Base-by-base conservation (phyloP, 2,888 invertebrate species). In the Mesoligia furuncula region DNA sequence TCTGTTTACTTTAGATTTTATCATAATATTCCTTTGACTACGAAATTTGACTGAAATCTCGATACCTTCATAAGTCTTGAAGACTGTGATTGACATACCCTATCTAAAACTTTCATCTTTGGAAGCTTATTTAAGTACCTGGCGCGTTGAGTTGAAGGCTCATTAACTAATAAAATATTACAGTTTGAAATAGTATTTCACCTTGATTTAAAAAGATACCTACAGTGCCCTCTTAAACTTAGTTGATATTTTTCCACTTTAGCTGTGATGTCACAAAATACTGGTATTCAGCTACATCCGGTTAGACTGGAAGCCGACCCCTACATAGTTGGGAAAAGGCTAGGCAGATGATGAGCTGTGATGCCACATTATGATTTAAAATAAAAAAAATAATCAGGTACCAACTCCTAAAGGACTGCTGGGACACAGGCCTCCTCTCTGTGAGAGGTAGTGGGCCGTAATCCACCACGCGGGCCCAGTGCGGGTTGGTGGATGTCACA, bases 21-120 rank as follows among this genome's bases (percentile, higher is more conserved):
- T 66, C 70, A 67, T 77, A 62, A 67, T 77, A 62, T 76, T 68
- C 36, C 11, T 82, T 64, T 75, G 39, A 57, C 31, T 59, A 51
- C 3, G 42, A 42, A 82, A 9, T 76, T 77, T 77, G 27, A 27
- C 11, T 76, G 64, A 69, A 75, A 64, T 68, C 31, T 75, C 68
- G 31, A 64, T 68, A 31, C 36, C 20, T 73, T 17, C 1, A 24
- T 59, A 64, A 61, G 42, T 81, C 36, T 62, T 61, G n/a, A 68
- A 65, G 20, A 54, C 51, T 54, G 20, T 69, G 59, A 83, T 83
- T 61, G 65, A 27, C 36, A 27, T 31, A 54, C 24, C 51, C n/a
- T 61, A 57, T 70, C 65, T 36, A 45, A 45, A 83, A 70, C n/a
- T 66, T 45, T 66, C 39, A 36, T 13, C 59, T 68, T 64, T 13